These are phyloP conservation scores for human DNA, from an alignment of 2,113 vertebrate genomes.

Conservation along the genomic window GRCh38 chr15:39940001-39940500, in stretches of 20 bases:
- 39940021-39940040: neutral
- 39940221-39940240: neutral
- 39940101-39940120: neutral
- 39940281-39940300: neutral
- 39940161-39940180: neutral
- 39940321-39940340: neutral
- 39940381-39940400: neutral
- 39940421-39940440: neutral
- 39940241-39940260: neutral
- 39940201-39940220: neutral
- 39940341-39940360: neutral
- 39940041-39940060: rapidly evolving
- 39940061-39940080: neutral
- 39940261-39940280: neutral
- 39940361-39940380: neutral
- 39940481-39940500: neutral
- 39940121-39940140: too few species aligned
- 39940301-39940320: neutral
- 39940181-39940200: neutral
- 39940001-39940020: neutral
- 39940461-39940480: neutral
- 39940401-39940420: neutral
- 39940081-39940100: neutral
- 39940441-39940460: neutral
- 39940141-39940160: neutral